Evolutionary conservation across 1,140 invertebrate species (phyloP), one percentile per base, ranked within the genome.

Genomic region (Drosophila varians): DNA sequence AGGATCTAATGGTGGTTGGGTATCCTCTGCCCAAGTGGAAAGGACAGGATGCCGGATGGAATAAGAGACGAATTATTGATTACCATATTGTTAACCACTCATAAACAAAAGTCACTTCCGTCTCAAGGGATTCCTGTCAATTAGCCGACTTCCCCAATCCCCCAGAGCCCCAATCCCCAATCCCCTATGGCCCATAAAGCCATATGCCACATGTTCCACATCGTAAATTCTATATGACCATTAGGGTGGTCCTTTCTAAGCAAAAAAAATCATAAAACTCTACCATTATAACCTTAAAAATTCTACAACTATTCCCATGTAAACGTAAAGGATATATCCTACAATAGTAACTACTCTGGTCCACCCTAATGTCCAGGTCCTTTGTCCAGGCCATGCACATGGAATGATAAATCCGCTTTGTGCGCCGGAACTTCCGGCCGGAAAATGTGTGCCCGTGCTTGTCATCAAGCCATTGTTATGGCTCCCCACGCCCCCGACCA

Each of bases 391-490:
- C 23, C 38, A 21, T 62, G 42, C 62, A 31, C 12, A 51, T n/a
- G 45, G 36, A 52, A 66, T 66, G 62, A 64, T 66, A 65, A 65
- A 53, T 66, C 46, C 62, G 62, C 60, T 45, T 66, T 66, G 60
- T 66, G 36, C 40, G 60, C 36, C 46, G 62, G 60, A 66, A 66
- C 19, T 51, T 66, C 62, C 62, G 62, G 62, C 60, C 60, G 62
- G 62, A 65, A 66, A 52, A 53, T 65, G 60, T 64, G 16, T 64
- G 60, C 61, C 60, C 61, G 60, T 61, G 28, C 56, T 40, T 48
- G 42, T 48, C 31, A 11, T 38, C 38, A 16, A 31, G 31, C 28
- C 42, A 48, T 64, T 64, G 60, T 60, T 60, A 18, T 7, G 38
- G 21, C 16, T 16, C 18, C 8, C 18, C 8, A 11, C 16, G 19